Conservation (phyloP, 2,888 invertebrate genomes). For the Eremobia ochroleuca region DNA sequence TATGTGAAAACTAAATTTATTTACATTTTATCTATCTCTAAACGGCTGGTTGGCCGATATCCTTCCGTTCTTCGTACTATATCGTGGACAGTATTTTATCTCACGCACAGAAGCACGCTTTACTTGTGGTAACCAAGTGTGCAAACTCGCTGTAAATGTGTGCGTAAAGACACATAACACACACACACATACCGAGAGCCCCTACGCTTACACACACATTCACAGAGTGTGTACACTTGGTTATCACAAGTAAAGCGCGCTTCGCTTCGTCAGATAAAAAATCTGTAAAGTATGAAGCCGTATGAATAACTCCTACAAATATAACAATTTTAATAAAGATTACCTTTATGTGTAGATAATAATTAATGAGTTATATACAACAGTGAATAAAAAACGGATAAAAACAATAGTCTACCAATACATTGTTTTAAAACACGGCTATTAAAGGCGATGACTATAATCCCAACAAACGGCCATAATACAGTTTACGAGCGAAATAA, state of each 20-base stretch:
- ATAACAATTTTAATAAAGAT: too few species aligned
- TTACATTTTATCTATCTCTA: too few species aligned
- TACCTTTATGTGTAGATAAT: neutral
- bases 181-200: neutral
- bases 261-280: neutral
- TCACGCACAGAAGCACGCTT: neutral
- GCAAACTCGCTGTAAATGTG: neutral
- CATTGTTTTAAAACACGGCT: conserved; percentile 52
- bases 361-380: neutral
- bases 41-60: too few species aligned
- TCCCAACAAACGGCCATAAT: conserved; percentile 55
- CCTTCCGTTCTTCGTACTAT: neutral
- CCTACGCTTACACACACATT: too few species aligned
- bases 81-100: neutral
- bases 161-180: neutral
- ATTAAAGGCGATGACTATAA: conserved; percentile 57
- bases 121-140: neutral
- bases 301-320: neutral
- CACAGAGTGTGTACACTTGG: neutral
- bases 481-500: conserved; percentile 66
- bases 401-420: conserved; percentile 34
- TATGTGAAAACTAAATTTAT: too few species aligned
- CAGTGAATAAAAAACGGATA: conserved; percentile 6
- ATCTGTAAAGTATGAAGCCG: neutral
- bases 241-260: neutral